Evolutionary conservation across 2,797 vertebrate species (phyloP).

Genomic region (Cossypha heuglini): DNA sequence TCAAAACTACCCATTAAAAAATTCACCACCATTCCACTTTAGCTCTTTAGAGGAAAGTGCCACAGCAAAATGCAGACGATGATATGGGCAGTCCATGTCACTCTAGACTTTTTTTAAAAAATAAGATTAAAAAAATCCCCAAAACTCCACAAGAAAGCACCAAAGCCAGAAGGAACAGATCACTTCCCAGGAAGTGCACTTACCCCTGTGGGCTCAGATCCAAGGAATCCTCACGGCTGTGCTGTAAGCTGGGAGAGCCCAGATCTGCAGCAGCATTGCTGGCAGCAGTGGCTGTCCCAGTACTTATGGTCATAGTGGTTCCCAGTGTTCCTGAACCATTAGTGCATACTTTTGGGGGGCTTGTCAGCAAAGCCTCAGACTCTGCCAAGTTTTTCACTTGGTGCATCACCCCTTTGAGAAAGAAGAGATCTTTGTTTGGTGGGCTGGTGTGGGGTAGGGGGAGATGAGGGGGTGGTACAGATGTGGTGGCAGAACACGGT

Average conservation of each 20-base stretch:
- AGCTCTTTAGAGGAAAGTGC: background rate
- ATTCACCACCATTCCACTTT: background rate
- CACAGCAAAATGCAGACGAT: background rate
- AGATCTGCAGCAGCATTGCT: slow-evolving; percentile 88
- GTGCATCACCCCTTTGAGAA: slow-evolving; percentile 92
- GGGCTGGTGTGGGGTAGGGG: background rate
- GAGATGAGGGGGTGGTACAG: too few species aligned
- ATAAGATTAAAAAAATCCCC: background rate
- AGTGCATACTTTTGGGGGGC: slow-evolving; percentile 93
- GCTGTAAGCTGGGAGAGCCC: slow-evolving; percentile 95
- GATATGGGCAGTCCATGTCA: background rate
- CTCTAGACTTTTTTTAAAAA: background rate
- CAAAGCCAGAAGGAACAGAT: background rate
- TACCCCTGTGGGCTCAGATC: slow-evolving; percentile 98
- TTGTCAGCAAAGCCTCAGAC: slow-evolving; percentile 92
- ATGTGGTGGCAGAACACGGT: background rate
- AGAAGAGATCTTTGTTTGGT: background rate
- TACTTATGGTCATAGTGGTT: slow-evolving; percentile 88
- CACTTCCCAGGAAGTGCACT: background rate
- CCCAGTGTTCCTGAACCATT: slow-evolving; percentile 90
- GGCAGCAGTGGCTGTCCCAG: slow-evolving; percentile 87
- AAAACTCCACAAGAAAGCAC: background rate
- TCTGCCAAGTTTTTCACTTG: slow-evolving; percentile 98
- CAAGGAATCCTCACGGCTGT: slow-evolving; percentile 96
- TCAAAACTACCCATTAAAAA: background rate